Evolutionary conservation across 2,888 invertebrate species (phyloP).

Genomic region (Calameuta filiformis): DNA sequence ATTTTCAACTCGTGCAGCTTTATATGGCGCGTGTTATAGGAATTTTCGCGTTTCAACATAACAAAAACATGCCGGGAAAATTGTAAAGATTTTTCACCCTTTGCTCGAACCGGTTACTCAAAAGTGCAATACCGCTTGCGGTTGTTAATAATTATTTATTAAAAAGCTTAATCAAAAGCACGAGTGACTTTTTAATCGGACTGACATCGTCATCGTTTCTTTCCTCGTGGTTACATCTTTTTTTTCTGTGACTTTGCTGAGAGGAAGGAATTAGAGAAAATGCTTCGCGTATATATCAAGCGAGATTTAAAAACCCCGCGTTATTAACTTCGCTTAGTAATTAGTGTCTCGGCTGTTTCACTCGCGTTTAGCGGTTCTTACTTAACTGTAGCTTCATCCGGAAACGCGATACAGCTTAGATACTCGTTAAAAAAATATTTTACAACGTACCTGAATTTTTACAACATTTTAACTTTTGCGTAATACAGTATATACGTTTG

Average conservation of each 20-base stretch:
- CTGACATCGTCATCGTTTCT: not conserved
- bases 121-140: not conserved
- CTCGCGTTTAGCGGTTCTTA: not conserved
- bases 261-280: not conserved
- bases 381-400: not conserved
- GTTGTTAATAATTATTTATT: not conserved
- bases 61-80: not conserved
- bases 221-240: not conserved
- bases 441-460: not conserved
- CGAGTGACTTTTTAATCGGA: not conserved
- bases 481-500: too few relatives aligned
- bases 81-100: not conserved
- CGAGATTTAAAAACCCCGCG: not conserved
- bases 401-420: not conserved
- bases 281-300: not conserved
- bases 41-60: not conserved
- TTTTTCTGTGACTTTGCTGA: not conserved
- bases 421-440: not conserved
- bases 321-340: not conserved
- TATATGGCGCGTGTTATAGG: not conserved
- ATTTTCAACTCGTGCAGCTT: not conserved
- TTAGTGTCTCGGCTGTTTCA: not conserved
- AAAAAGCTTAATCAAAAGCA: not conserved
- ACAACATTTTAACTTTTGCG: not conserved
- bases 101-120: not conserved